Evolutionary conservation across 2,797 vertebrate genomes (phyloP).

Genomic region (Gila robusta): DNA sequence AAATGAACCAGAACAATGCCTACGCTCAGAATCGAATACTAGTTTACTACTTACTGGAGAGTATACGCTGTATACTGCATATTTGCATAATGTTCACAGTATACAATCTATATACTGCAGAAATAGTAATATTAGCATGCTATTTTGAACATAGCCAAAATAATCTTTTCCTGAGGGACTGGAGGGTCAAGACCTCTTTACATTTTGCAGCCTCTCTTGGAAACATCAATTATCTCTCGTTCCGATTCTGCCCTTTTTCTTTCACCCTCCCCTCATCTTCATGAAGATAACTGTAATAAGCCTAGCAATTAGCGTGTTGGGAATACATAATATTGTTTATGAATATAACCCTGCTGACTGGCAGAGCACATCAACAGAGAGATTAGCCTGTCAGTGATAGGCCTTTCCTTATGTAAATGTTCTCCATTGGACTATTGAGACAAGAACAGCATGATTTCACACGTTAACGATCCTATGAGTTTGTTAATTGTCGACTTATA

Average conservation of each 20-base stretch:
- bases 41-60: not conserved
- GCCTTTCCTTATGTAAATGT: constrained; percentile 21
- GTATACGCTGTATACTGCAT: not conserved
- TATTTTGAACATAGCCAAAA: not conserved
- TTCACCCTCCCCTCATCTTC: not conserved
- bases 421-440: not conserved
- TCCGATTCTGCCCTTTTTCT: not conserved
- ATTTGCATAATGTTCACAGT: not conserved
- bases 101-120: not conserved
- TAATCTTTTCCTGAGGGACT: not conserved
- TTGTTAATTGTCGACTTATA: not conserved
- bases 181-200: constrained; percentile 8
- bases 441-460: not conserved
- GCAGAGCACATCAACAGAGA: constrained; percentile 35
- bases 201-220: not conserved
- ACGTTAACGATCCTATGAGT: not conserved
- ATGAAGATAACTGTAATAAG: constrained; percentile 36
- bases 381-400: constrained; percentile 12
- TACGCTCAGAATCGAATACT: not conserved
- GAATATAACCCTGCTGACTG: constrained; percentile 44
- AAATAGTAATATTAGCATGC: not conserved
- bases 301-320: not conserved
- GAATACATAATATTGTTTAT: constrained; percentile 38
- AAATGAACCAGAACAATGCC: not conserved
- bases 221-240: constrained; percentile 30